Percentiles rank a stretch among this genome's conserved stretches.
phyloP scores from a whole-genome alignment of 2,797 vertebrate genomes.

The Pelobates cultripes region DNA sequence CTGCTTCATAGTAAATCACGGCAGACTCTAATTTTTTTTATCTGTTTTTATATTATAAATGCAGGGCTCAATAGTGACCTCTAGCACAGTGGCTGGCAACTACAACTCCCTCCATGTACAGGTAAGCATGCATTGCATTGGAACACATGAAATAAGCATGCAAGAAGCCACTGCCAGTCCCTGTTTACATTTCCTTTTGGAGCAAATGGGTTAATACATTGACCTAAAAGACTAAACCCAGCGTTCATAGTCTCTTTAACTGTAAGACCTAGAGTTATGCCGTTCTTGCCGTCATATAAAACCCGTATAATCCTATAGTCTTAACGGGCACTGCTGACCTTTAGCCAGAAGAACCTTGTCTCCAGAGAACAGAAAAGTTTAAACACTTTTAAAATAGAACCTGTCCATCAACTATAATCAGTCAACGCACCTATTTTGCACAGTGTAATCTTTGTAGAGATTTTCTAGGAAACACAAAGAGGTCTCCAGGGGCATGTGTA shows the following conservation, averaged over 20 bases:
- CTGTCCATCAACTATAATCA: slow-evolving; percentile 1
- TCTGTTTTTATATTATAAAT: too few species aligned
- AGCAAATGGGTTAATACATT: not conserved
- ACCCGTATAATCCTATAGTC: slow-evolving; percentile 7
- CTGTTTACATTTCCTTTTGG: not conserved
- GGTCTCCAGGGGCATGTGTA: slow-evolving; percentile 37
- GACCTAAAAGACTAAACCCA: not conserved
- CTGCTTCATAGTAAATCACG: too few species aligned
- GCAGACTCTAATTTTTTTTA: too few species aligned
- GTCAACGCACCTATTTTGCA: slow-evolving; percentile 16
- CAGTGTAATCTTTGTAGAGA: slow-evolving; percentile 44
- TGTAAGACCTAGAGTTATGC: not conserved
- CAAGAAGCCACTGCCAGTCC: too few species aligned
- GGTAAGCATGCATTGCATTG: too few species aligned
- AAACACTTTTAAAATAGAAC: slow-evolving; percentile 3
- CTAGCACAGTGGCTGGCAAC: too few species aligned
- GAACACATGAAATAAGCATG: too few species aligned
- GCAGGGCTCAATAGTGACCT: too few species aligned
- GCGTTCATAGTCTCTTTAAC: not conserved
- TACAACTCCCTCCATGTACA: too few species aligned
- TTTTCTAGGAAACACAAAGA: slow-evolving; percentile 51
- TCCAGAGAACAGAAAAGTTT: slow-evolving; percentile 10
- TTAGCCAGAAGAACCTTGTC: not conserved
- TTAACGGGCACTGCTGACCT: not conserved
- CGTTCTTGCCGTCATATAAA: slow-evolving; percentile 5